phyloP scores from a whole-genome alignment of 1,140 invertebrate genomes.

The Phymorhynchus buccinoides region DNA sequence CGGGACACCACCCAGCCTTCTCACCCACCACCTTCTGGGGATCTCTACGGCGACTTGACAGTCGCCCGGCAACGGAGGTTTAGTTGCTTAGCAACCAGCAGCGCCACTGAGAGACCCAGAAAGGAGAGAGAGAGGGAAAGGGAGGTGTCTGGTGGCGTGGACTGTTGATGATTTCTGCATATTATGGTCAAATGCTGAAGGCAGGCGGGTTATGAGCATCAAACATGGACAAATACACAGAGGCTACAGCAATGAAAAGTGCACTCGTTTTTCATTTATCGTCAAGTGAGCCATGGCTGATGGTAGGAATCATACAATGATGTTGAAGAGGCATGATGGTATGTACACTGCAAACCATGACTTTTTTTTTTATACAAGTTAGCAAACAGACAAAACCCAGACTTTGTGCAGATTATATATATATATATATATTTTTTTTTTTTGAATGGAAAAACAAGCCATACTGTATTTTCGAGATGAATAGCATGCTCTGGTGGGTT shows the following conservation, averaged over 20 bases:
- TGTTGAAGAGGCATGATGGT: neutral
- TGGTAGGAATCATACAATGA: neutral
- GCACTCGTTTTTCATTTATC: neutral
- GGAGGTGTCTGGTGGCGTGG: neutral
- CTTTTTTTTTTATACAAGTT: neutral
- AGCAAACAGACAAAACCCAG: neutral
- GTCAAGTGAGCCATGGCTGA: neutral
- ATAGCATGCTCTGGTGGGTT: too few relatives aligned
- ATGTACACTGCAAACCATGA: slow-evolving; percentile 4
- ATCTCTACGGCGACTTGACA: too few relatives aligned
- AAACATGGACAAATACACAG: neutral
- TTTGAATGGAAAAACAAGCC: too few relatives aligned
- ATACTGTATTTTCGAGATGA: too few relatives aligned
- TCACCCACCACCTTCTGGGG: neutral
- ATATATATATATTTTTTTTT: too few relatives aligned
- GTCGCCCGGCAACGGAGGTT: too few relatives aligned
- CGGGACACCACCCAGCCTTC: neutral
- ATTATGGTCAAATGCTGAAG: slow-evolving; percentile 27
- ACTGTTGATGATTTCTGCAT: slow-evolving; percentile 31
- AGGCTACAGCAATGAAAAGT: neutral
- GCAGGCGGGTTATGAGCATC: too few relatives aligned
- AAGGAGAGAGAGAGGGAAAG: neutral
- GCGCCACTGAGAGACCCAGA: neutral
- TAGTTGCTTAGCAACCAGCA: neutral
- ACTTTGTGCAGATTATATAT: too few relatives aligned